Conservation (phyloP, 2,113 vertebrate genomes). For the Struthidea cinerea region DNA sequence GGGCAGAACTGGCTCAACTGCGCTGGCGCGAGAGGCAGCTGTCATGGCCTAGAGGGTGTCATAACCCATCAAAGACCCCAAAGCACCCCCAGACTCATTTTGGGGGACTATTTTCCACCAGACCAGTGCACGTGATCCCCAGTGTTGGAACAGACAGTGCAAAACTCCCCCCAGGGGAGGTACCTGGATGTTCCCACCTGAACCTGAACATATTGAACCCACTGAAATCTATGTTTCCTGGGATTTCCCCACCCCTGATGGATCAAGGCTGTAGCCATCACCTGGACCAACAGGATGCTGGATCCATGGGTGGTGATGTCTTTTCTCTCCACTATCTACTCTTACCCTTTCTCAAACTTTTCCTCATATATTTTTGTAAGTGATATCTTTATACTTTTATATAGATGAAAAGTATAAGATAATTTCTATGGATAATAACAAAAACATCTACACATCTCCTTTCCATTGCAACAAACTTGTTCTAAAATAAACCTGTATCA, state of each 20-base stretch:
- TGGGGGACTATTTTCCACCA: neutral
- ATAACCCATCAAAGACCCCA: neutral
- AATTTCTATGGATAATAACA: neutral
- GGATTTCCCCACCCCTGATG: neutral
- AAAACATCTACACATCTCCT: neutral
- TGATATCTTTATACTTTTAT: neutral
- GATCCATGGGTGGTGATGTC: neutral
- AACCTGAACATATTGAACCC: neutral
- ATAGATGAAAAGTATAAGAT: neutral
- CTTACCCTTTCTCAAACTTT: neutral
- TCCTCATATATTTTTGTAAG: neutral
- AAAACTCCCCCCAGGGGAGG: neutral
- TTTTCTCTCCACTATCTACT: neutral
- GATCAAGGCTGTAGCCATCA: neutral
- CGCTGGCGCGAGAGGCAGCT: neutral
- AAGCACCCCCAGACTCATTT: accelerated
- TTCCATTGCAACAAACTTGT: neutral
- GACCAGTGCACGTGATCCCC: neutral
- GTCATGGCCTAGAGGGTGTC: too few species aligned
- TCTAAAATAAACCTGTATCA: neutral
- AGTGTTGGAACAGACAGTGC: neutral
- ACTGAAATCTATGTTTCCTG: accelerated
- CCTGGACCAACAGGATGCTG: neutral
- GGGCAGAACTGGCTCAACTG: neutral
- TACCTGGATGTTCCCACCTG: neutral